phyloP scores from a whole-genome alignment of 2,797 vertebrate genomes.

The Epinephelus awoara region DNA sequence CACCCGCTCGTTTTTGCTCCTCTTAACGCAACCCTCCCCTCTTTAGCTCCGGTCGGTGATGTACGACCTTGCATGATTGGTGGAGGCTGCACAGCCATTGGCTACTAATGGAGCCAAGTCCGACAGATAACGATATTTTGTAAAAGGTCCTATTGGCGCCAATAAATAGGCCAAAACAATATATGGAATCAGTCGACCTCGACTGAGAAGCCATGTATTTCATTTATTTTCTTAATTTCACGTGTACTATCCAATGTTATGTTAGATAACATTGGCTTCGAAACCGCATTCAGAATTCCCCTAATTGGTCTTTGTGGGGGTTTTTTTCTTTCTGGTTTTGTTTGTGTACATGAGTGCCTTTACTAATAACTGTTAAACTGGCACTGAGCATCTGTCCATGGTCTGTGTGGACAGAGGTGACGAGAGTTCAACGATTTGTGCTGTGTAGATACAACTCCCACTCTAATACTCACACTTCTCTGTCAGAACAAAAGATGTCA shows the following conservation, averaged over 20 bases:
- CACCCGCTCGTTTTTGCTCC: too few species aligned
- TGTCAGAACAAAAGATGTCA: constrained; percentile 51
- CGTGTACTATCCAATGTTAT: neutral
- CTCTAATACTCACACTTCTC: neutral
- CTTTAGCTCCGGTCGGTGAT: too few species aligned
- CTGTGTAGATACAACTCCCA: constrained; percentile 24
- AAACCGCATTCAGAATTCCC: neutral
- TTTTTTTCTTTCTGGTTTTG: neutral
- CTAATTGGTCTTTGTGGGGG: neutral
- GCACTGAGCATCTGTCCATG: constrained; percentile 10
- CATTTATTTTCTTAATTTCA: too few species aligned
- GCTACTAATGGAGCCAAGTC: too few species aligned
- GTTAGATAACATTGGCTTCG: constrained; percentile 9
- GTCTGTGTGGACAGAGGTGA: neutral
- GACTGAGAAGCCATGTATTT: neutral
- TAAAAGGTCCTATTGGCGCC: too few species aligned
- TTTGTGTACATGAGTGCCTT: neutral
- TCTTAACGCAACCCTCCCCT: too few species aligned
- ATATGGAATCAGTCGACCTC: too few species aligned
- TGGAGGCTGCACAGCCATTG: too few species aligned
- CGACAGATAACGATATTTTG: too few species aligned
- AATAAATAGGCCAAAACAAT: too few species aligned
- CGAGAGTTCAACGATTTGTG: constrained; percentile 33
- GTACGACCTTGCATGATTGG: too few species aligned
- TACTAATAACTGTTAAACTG: constrained; percentile 5